phyloP scores from a whole-genome alignment of 2,797 vertebrate species.

The Pangasius djambal region DNA sequence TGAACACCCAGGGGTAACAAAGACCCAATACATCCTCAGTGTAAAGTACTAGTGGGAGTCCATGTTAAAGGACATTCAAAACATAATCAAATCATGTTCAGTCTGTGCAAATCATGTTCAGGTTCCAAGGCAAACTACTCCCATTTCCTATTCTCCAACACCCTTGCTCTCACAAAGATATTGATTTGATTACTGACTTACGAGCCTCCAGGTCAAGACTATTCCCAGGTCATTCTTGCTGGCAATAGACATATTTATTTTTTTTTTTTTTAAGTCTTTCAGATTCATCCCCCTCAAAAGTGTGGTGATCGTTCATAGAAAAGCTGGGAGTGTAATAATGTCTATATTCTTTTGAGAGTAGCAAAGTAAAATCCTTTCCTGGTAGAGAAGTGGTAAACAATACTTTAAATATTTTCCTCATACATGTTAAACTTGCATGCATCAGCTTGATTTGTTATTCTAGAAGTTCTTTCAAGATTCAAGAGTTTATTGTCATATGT shows the following conservation, averaged over 20 bases:
- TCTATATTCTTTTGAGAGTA: no score
- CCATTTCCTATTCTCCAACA: background rate
- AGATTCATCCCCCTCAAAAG: no score
- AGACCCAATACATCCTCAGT: background rate
- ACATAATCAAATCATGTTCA: background rate
- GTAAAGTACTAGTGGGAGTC: background rate
- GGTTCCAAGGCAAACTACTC: background rate
- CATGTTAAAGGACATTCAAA: background rate
- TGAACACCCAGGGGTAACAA: background rate
- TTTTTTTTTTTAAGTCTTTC: no score
- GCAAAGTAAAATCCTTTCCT: no score
- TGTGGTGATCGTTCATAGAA: no score
- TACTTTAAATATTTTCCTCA: no score
- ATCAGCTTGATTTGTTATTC: no score
- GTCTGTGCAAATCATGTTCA: background rate
- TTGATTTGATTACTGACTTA: background rate
- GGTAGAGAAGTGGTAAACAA: no score
- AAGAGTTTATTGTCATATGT: no score
- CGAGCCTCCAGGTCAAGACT: background rate
- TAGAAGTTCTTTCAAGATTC: no score
- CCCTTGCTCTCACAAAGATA: background rate
- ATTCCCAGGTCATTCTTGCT: background rate
- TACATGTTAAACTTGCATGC: no score
- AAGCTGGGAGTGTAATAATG: no score
- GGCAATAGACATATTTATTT: background rate